Evolutionary conservation across 2,888 invertebrate genomes (phyloP), one percentile per base, ranked within the genome.

Genomic region (Cataglyphis rosenhaueri): DNA sequence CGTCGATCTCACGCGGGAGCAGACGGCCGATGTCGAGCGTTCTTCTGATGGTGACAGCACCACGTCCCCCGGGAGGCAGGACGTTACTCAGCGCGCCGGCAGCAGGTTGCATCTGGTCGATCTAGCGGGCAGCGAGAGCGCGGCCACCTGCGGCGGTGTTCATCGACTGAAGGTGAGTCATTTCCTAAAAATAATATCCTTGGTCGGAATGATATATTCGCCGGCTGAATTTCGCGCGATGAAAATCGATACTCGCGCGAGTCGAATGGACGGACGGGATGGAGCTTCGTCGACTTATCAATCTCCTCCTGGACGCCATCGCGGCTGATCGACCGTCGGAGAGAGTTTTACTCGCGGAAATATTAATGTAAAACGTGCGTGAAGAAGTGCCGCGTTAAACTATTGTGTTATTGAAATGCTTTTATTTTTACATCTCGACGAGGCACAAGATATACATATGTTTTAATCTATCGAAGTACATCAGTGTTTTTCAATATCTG

Each of bases 81-180:
- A 38, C 29, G 38, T n/a, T 44, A 35, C 70, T 68, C 48, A 55
- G 25, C 65, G 74, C 41, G 97, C 81, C 64, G 97, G 95, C 92
- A 97, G 96, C 93, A 97, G 95, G 95, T 93, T 96, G 61, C 95
- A 96, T 89, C 93, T 96, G 84, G 96, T 96, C 59, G 96, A 96
- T 93, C 94, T 97, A 87, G 97, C 97, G 92, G 97, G 97, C 88
- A 97, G 97, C 91, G 97, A 97, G 90, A 94, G 95, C 81, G 96
- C 96, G 57, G 95, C 96, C 66, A 94, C 92, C 74, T 92, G 92
- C 86, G 89, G 92, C 82, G 95, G 93, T 84, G 92, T 94, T 85
- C 93, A 94, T 89, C 94, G 94, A 81, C 94, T 94, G 82, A 94
- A 95, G 82, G 94, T 94, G 84, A 94, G 96, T 82, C 88, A 86